Conservation (phyloP, 2,113 vertebrate genomes). For the Gopherus flavomarginatus region DNA sequence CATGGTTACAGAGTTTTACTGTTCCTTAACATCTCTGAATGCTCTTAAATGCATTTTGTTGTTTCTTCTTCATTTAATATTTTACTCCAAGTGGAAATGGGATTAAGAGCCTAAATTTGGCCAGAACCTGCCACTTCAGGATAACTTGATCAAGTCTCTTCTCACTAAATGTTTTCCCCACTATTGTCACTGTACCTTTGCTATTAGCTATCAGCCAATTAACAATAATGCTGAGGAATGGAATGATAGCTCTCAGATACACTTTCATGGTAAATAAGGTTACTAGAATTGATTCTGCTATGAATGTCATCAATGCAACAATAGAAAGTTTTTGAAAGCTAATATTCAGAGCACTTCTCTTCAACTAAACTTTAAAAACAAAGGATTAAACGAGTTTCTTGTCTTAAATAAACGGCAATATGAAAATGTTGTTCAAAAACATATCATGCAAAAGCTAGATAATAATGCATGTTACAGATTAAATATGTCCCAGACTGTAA, state of each 20-base stretch:
- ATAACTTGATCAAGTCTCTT: conserved; percentile 69
- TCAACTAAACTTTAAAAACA: conserved; percentile 62
- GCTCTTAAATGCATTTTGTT: conserved; percentile 82
- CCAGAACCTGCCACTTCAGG: conserved; percentile 68
- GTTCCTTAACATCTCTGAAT: conserved; percentile 81
- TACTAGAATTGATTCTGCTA: conserved; percentile 57
- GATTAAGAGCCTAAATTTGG: conserved; percentile 78
- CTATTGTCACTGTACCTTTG: conserved; percentile 79
- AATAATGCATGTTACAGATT: background rate
- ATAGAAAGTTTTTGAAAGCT: conserved; percentile 57
- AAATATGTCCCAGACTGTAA: background rate
- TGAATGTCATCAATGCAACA: conserved; percentile 70
- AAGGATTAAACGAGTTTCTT: conserved; percentile 55
- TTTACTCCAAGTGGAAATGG: conserved; percentile 47
- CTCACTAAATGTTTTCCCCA: conserved; percentile 75
- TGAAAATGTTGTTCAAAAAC: conserved; percentile 22
- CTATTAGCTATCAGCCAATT: conserved; percentile 77
- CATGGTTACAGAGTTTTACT: conserved; percentile 76
- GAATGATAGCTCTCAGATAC: conserved; percentile 72
- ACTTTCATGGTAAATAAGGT: conserved; percentile 77
- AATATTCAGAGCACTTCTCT: conserved; percentile 69
- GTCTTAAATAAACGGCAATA: conserved; percentile 5
- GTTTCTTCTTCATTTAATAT: conserved; percentile 49
- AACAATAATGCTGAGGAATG: conserved; percentile 78
- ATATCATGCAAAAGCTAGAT: background rate